Conservation (phyloP, 2,888 invertebrate genomes). For the Drosophila robusta region DNA sequence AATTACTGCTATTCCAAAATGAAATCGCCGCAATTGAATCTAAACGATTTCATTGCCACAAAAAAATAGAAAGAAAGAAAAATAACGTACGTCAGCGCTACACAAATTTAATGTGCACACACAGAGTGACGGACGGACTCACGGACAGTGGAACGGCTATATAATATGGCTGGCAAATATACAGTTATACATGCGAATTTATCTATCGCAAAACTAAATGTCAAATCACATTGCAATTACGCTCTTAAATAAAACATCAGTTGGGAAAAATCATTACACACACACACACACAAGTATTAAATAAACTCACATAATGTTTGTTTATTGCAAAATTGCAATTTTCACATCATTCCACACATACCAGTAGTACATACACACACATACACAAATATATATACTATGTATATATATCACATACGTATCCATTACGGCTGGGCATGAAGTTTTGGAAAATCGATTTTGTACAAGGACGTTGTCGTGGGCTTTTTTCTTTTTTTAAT, state of each 20-base stretch:
- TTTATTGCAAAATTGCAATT: slow-evolving; percentile 18
- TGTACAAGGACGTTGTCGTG: slow-evolving; percentile 82
- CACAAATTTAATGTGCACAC: slow-evolving; percentile 46
- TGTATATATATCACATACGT: slow-evolving; percentile 22
- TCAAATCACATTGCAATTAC: slow-evolving; percentile 57
- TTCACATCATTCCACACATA: slow-evolving; percentile 28
- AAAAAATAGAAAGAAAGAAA: slow-evolving; percentile 6
- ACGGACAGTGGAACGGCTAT: slow-evolving; percentile 22
- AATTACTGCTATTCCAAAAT: slow-evolving; percentile 77
- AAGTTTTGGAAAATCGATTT: slow-evolving; percentile 83
- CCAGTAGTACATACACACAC: slow-evolving; percentile 10
- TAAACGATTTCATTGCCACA: slow-evolving; percentile 79
- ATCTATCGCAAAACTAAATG: slow-evolving; percentile 33
- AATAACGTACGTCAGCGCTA: slow-evolving; percentile 58
- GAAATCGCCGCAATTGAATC: slow-evolving; percentile 77
- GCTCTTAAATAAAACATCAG: slow-evolving; percentile 11
- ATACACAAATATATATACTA: slow-evolving; percentile 26
- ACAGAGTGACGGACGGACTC: slow-evolving; percentile 13
- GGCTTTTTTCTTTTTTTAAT: slow-evolving; percentile 21
- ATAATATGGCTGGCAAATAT: slow-evolving; percentile 18
- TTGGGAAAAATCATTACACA: slow-evolving; percentile 8
- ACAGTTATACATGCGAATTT: slow-evolving; percentile 10
- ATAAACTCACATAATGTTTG: slow-evolving; percentile 22
- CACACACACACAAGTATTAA: slow-evolving; percentile 20
- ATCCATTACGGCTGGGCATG: slow-evolving; percentile 74